Conservation (phyloP, 2,113 vertebrate genomes). For the Gila orcuttii region DNA sequence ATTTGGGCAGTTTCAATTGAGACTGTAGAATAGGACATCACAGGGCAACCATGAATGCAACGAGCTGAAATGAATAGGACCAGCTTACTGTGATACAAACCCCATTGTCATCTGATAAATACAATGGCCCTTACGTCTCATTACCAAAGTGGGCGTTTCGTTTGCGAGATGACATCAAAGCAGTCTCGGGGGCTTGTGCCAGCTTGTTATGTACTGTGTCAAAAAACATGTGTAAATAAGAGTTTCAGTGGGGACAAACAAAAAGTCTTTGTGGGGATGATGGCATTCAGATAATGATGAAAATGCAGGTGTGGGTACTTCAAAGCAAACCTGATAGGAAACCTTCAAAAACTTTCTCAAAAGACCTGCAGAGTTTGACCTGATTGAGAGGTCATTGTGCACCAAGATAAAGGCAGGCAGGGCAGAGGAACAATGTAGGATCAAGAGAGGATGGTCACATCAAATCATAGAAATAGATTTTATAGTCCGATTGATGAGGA, state of each 20-base stretch:
- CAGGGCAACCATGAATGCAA: constrained; percentile 62
- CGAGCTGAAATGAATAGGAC: constrained; percentile 44
- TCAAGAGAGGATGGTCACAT: constrained; percentile 35
- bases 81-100: constrained; percentile 53
- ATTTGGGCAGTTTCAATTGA: constrained; percentile 54
- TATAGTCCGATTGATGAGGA: constrained; percentile 42
- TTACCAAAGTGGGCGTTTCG: constrained; percentile 39
- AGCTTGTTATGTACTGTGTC: constrained; percentile 39
- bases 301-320: constrained; percentile 55
- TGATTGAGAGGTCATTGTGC: constrained; percentile 45
- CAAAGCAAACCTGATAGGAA: constrained; percentile 40
- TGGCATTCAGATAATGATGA: constrained; percentile 43
- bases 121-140: constrained; percentile 56
- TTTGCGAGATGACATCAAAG: constrained; percentile 50
- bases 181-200: constrained; percentile 39
- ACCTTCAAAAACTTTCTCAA: constrained; percentile 38
- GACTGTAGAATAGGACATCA: constrained; percentile 65
- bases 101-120: constrained; percentile 54
- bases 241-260: constrained; percentile 57
- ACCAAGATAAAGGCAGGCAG: constrained; percentile 40
- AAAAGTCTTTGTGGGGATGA: constrained; percentile 48
- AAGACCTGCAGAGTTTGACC: constrained; percentile 33
- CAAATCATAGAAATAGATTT: constrained; percentile 35
- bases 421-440: constrained; percentile 28
- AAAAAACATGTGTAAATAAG: constrained; percentile 41